Evolutionary conservation across 2,113 vertebrate genomes (phyloP).

Genomic region (Gallinago media): DNA sequence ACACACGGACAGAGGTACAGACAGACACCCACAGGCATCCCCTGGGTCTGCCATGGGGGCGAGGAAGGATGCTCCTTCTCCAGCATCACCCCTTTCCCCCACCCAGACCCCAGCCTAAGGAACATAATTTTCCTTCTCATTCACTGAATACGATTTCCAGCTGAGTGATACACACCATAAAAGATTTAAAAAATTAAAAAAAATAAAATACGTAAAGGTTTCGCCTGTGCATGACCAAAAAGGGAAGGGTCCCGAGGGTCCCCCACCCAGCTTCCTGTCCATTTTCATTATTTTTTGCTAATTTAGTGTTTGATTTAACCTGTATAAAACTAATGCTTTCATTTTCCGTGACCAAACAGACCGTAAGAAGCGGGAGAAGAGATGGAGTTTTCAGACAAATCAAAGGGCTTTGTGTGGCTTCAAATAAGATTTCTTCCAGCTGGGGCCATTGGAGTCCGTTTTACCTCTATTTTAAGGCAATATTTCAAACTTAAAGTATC

Average conservation of each 20-base stretch:
- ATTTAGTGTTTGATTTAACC: background rate
- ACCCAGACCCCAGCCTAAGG: background rate
- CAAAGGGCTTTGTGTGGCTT: background rate
- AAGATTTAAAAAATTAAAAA: background rate
- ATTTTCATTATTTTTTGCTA: background rate
- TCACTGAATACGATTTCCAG: background rate
- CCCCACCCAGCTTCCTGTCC: background rate
- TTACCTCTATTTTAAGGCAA: background rate
- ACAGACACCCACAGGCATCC: rapidly evolving
- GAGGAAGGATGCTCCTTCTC: background rate
- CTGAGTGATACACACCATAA: background rate
- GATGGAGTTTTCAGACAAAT: background rate
- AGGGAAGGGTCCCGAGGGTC: background rate
- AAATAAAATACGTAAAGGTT: background rate
- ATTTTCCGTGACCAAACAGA: background rate
- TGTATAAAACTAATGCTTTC: background rate
- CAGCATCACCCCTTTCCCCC: background rate
- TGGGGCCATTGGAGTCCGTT: background rate
- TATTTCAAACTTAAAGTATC: background rate
- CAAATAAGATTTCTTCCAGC: background rate
- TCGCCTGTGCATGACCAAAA: background rate
- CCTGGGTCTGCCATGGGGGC: rapidly evolving
- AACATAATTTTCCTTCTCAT: background rate
- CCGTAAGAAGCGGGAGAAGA: background rate
- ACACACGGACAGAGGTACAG: background rate